Evolutionary conservation across 2,797 vertebrate genomes (phyloP).

Genomic region (Myripristis murdjan): DNA sequence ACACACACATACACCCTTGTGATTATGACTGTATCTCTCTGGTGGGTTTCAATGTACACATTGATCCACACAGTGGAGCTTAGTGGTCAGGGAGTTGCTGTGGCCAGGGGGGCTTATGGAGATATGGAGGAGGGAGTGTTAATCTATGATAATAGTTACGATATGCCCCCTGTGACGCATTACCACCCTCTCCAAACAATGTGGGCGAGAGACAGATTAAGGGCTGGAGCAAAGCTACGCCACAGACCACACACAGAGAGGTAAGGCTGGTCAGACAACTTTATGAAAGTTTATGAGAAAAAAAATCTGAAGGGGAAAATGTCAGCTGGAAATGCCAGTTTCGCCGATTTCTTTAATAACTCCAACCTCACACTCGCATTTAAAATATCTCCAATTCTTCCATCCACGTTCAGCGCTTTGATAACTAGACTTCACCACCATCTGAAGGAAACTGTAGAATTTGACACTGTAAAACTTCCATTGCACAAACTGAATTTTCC

Average conservation of each 20-base stretch:
- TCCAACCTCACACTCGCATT: too few species aligned
- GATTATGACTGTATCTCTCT: slow-evolving; percentile 48
- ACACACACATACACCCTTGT: slow-evolving; percentile 16
- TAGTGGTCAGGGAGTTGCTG: slow-evolving; percentile 59
- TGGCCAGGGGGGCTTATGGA: slow-evolving; percentile 55
- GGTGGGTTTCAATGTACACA: slow-evolving; percentile 23
- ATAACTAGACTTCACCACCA: too few species aligned
- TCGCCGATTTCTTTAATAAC: too few species aligned
- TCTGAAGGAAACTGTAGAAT: too few species aligned
- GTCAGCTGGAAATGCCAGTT: not conserved
- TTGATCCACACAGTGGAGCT: slow-evolving; percentile 50
- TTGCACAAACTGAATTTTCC: too few species aligned
- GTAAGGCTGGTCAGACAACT: slow-evolving; percentile 31
- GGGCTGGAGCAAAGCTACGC: slow-evolving; percentile 9
- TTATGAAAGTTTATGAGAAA: not conserved
- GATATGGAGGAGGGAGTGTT: slow-evolving; percentile 67
- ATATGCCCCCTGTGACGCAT: slow-evolving; percentile 62
- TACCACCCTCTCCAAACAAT: slow-evolving; percentile 58
- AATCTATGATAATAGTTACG: slow-evolving; percentile 75
- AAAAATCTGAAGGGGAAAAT: not conserved
- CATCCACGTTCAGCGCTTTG: too few species aligned
- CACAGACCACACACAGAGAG: slow-evolving; percentile 39
- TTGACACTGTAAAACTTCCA: too few species aligned
- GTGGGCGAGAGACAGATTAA: slow-evolving; percentile 48
- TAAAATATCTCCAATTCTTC: too few species aligned